These are phyloP conservation scores for Brachionus sp. DNA, from an alignment of 1,140 invertebrate species.

Conservation along the genomic window DNA sequence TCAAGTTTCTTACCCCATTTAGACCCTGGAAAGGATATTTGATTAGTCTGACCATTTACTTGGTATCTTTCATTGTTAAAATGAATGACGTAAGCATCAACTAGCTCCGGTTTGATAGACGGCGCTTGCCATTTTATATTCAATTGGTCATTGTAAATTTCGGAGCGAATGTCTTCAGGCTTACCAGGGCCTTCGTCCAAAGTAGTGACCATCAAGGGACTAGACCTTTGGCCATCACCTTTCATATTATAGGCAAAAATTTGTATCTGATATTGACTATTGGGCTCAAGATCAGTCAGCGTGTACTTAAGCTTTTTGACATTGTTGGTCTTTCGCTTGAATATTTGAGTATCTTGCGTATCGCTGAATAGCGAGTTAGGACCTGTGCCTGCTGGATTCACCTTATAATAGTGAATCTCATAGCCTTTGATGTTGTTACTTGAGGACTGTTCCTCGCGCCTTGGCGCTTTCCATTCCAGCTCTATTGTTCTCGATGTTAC, in stretches of 20 bases:
- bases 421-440: slow-evolving; percentile 28
- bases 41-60: background rate
- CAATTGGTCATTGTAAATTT: slow-evolving; percentile 20
- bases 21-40: background rate
- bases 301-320: slow-evolving; percentile 10
- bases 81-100: background rate
- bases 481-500: slow-evolving; percentile 10
- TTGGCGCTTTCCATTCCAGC: slow-evolving; percentile 34
- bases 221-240: slow-evolving; percentile 34
- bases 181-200: slow-evolving; percentile 19
- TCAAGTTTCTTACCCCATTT: slow-evolving; percentile 13
- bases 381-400: background rate
- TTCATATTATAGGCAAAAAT: slow-evolving; percentile 44
- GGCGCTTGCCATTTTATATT: slow-evolving; percentile 20
- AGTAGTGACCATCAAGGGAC: background rate
- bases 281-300: slow-evolving; percentile 5
- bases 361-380: background rate
- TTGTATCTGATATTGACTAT: slow-evolving; percentile 36
- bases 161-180: slow-evolving; percentile 6
- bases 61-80: slow-evolving; percentile 31
- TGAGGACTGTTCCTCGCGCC: background rate
- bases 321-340: slow-evolving; percentile 28
- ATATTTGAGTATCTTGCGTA: background rate
- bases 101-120: background rate
- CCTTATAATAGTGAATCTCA: slow-evolving; percentile 38